phyloP scores from a whole-genome alignment of 2,113 vertebrate genomes.

The Ondatra zibethicus region DNA sequence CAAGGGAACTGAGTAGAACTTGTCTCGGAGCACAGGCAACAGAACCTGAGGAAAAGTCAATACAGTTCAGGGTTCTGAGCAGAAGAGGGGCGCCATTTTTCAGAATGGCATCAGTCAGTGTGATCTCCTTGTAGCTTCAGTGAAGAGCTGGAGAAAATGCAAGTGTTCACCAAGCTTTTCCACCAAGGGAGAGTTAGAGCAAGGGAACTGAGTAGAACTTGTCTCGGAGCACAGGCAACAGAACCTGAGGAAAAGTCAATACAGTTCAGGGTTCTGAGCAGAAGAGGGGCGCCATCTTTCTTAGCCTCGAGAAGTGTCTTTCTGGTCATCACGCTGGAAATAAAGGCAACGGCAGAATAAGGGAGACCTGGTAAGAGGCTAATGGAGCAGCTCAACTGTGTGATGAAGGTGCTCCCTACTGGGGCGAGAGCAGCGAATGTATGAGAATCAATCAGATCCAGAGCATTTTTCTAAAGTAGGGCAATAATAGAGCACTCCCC shows the following conservation, averaged over 20 bases:
- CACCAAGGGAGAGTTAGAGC: not conserved
- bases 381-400: not conserved
- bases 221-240: fast-evolving
- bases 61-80: not conserved
- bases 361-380: not conserved
- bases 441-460: not conserved
- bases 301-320: not conserved
- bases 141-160: not conserved
- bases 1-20: not conserved
- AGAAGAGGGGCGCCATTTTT: not conserved
- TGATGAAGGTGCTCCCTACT: not conserved
- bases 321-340: not conserved
- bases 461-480: not conserved
- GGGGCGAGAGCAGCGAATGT: fast-evolving
- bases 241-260: not conserved
- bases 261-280: not conserved
- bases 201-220: not conserved
- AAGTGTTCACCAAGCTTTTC: not conserved
- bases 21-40: fast-evolving
- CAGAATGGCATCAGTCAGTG: not conserved
- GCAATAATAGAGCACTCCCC: not conserved
- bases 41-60: not conserved
- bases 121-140: not conserved
- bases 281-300: not conserved
- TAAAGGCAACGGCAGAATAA: not conserved